Evolutionary conservation across 2,113 vertebrate species (phyloP), one percentile per base, ranked within the genome.

Genomic region (Aix galericulata): DNA sequence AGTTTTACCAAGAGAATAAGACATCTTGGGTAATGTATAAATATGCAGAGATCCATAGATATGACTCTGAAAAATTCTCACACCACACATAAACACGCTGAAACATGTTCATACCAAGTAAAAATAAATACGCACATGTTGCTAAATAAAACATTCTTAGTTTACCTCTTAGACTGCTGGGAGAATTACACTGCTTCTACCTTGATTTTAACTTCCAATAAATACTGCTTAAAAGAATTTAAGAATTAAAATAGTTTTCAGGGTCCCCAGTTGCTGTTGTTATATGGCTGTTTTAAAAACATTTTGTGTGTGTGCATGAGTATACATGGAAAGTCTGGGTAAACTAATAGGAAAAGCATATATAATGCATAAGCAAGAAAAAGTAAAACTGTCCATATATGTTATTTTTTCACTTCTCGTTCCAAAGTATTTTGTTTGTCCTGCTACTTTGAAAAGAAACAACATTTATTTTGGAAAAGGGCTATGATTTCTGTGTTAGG

Each of bases 191-290:
- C 38, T 44, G 5, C 36, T 86, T 50, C 66, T 44, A 34, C 44
- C 38, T 79, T 32, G 20, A 38, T 66, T 86, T 91, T 50, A 44
- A 42, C 23, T 34, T 66, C 17, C 66, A n/a, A 42, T 34, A 36
- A 73, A 52, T 22, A 31, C 13, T 36, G 22, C 32, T 58, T 2
- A 38, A 71, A 55, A 34, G 1, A 42, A 44, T 31, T 58, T 20
- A 62, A 11, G 26, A 53, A 73, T 63, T 72, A 34, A 63, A 29
- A 17, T 38, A 20, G 8, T 26, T 82, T 68, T 58, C 55, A 20
- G 8, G 11, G 22, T 14, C 31, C 14, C 58, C 2, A 0, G 23
- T 52, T 77, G 64, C 18, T 1, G 0, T 38, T 66, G 16, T 38
- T 81, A 22, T 3, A 14, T 14, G 20, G 34, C 21, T 48, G 29